phyloP scores from a whole-genome alignment of 2,113 vertebrate species.

The Sebastes fasciatus region DNA sequence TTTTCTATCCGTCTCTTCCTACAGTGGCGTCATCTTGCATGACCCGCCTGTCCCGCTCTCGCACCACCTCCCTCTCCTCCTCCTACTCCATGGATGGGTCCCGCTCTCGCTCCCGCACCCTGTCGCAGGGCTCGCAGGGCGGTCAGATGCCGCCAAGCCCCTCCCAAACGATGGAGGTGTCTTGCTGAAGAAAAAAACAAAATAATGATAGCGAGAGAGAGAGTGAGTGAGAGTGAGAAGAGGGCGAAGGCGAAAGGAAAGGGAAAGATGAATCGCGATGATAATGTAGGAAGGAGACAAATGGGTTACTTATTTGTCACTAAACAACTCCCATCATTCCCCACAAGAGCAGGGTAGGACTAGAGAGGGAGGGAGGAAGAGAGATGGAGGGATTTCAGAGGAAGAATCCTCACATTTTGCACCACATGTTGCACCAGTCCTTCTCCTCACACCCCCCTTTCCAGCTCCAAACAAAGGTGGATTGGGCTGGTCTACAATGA shows the following conservation, averaged over 20 bases:
- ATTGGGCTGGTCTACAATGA: not conserved
- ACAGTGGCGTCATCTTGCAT: slow-evolving; percentile 94
- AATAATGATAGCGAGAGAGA: not conserved
- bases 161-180: slow-evolving; percentile 93
- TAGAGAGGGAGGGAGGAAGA: slow-evolving; percentile 26
- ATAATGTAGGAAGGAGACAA: slow-evolving; percentile 56
- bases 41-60: slow-evolving; percentile 93
- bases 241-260: slow-evolving; percentile 15
- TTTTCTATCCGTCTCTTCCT: slow-evolving; percentile 8
- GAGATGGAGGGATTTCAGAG: slow-evolving; percentile 3
- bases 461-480: slow-evolving; percentile 18
- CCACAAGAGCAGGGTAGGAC: slow-evolving; percentile 50
- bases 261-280: slow-evolving; percentile 40
- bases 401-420: slow-evolving; percentile 22
- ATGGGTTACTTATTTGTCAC: slow-evolving; percentile 69
- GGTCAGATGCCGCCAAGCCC: slow-evolving; percentile 87
- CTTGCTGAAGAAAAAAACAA: slow-evolving; percentile 82
- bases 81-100: slow-evolving; percentile 90
- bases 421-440: slow-evolving; percentile 16
- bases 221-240: slow-evolving; percentile 24
- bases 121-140: slow-evolving; percentile 91
- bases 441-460: slow-evolving; percentile 26
- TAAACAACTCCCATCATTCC: slow-evolving; percentile 65
- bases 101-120: slow-evolving; percentile 89
- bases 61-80: slow-evolving; percentile 93